Evolutionary conservation across 2,888 invertebrate genomes (phyloP).

Genomic region (Nomada ferruginata): DNA sequence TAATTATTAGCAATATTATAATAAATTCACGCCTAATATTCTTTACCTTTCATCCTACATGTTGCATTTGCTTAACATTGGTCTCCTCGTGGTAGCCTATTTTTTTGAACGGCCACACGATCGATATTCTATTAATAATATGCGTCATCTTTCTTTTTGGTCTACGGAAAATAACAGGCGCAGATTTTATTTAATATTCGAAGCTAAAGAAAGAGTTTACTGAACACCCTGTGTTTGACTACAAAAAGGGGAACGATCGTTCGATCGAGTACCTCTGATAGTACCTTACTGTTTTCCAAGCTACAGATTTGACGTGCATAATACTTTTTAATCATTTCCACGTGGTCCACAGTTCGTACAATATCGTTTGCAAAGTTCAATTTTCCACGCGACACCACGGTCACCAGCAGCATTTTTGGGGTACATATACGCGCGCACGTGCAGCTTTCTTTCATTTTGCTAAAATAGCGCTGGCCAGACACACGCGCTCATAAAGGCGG

Average conservation of each 20-base stretch:
- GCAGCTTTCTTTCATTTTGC: background rate
- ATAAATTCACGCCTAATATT: too few relatives aligned
- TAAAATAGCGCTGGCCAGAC: background rate
- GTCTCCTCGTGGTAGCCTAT: background rate
- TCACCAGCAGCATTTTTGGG: too few relatives aligned
- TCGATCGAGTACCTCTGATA: background rate
- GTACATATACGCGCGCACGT: background rate
- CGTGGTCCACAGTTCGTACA: fast-evolving
- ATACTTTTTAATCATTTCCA: background rate
- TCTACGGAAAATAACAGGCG: too few relatives aligned
- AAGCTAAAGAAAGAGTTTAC: too few relatives aligned
- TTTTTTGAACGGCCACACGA: background rate
- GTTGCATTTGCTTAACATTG: background rate
- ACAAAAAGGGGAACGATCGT: background rate
- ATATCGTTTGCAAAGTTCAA: background rate
- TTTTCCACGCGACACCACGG: background rate
- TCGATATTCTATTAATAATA: too few relatives aligned
- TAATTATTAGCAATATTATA: too few relatives aligned
- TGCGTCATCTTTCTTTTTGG: too few relatives aligned
- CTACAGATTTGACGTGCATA: background rate
- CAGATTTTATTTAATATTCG: too few relatives aligned
- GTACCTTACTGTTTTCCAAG: background rate
- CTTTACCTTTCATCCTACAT: background rate
- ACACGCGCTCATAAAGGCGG: conserved; percentile 17
- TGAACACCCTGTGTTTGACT: background rate